Conservation (phyloP, 2,888 invertebrate species). For the Hirtodrosophila histrioides region DNA sequence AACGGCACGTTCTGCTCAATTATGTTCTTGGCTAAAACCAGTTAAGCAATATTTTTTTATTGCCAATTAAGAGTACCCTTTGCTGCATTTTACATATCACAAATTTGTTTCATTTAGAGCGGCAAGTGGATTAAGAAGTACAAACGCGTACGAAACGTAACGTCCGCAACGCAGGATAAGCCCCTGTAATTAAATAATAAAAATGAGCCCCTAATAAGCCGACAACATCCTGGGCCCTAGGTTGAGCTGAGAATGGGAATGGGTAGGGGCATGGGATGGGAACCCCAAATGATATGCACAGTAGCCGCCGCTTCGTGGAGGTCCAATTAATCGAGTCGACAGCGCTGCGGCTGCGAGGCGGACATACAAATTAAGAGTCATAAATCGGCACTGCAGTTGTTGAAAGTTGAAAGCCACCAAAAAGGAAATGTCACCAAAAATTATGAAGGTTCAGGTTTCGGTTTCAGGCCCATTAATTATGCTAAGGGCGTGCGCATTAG, state of each 20-base stretch:
- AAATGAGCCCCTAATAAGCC: constrained; percentile 58
- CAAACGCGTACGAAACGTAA: too few relatives aligned
- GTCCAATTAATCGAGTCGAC: constrained; percentile 77
- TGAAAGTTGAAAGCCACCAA: constrained; percentile 28
- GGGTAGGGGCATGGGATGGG: too few relatives aligned
- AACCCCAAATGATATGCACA: constrained; percentile 71
- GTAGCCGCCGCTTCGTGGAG: constrained; percentile 72
- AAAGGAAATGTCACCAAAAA: constrained; percentile 78
- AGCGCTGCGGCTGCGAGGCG: constrained; percentile 58
- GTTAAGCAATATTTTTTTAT: too few relatives aligned
- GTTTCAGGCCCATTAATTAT: constrained; percentile 68
- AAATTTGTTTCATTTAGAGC: too few relatives aligned
- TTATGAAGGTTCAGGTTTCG: constrained; percentile 71
- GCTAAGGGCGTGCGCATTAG: constrained; percentile 70
- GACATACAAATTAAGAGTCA: constrained; percentile 78
- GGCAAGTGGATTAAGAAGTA: too few relatives aligned
- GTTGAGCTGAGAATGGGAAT: too few relatives aligned
- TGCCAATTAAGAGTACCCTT: too few relatives aligned
- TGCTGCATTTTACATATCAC: too few relatives aligned
- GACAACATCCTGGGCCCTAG: constrained; percentile 25
- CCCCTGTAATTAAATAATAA: constrained; percentile 55
- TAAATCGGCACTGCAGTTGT: constrained; percentile 60
- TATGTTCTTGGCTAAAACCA: too few relatives aligned
- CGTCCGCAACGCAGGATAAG: too few relatives aligned
- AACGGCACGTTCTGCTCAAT: too few relatives aligned